phyloP scores from a whole-genome alignment of 53 echinoderm and acorn worm species.

The Echinometra lucunter region DNA sequence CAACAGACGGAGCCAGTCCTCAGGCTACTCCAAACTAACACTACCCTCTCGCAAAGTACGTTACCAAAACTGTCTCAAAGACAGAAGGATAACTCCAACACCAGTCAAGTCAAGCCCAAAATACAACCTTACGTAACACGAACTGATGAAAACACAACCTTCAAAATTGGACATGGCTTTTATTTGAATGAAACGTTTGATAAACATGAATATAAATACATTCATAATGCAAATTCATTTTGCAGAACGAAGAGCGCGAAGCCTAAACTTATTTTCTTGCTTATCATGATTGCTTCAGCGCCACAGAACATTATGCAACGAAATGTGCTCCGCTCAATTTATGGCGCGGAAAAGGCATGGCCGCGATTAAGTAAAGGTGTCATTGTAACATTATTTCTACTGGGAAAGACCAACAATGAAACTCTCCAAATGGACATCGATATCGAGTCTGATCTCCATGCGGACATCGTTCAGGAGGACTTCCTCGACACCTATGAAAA shows the following conservation, averaged over 20 bases:
- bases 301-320: slow-evolving; percentile 64
- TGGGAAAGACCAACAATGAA: slow-evolving; percentile 60
- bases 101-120: neutral
- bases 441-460: slow-evolving; percentile 60
- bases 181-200: slow-evolving; percentile 5
- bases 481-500: slow-evolving; percentile 82
- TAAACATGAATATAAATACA: neutral
- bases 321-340: slow-evolving; percentile 73
- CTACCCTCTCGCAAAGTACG: no score
- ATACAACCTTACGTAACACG: neutral
- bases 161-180: neutral
- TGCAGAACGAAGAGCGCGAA: neutral
- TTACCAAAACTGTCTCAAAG: neutral
- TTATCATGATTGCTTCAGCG: slow-evolving; percentile 46
- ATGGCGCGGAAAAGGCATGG: slow-evolving; percentile 41
- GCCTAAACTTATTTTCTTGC: neutral
- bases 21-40: neutral
- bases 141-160: neutral
- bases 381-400: slow-evolving; percentile 50
- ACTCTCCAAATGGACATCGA: slow-evolving; percentile 39
- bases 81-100: neutral
- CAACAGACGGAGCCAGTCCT: neutral
- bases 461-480: slow-evolving; percentile 82
- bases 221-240: neutral
- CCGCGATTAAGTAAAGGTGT: neutral